Base-by-base conservation (phyloP, 2,888 invertebrate species). In the Pseudanteris insignis region DNA sequence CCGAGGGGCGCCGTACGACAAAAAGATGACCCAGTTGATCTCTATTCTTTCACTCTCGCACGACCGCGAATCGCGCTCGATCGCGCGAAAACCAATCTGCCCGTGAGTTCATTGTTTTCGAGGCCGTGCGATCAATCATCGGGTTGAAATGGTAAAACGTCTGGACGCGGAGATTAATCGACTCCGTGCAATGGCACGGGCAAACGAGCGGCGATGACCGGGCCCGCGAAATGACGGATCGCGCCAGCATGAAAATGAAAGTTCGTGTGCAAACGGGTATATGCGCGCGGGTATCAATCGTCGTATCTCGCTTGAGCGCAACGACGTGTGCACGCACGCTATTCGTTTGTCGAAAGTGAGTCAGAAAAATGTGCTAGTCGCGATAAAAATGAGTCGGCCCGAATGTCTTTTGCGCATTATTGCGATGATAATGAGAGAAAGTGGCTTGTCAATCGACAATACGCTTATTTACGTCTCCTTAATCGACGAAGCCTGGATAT, bases 401-500 rank as follows among this genome's bases (percentile, higher is more conserved):
- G 7, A 6, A 6, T 26, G 18, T 26, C 26, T n/a, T n/a, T 2
- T 26, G 9, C 26, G 26, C n/a, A 26, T 26, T 26, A 5, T n/a
- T n/a, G 9, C 26, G n/a, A 26, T 26, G 26, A n/a, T 26, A 26
- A 26, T 26, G 26, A 26, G 26, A 26, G 26, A 26, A 26, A 26
- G 26, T 26, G 9, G 9, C 26, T 26, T 26, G 26, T 21, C 36
- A 30, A 34, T 26, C 34, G 51, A 29, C 50, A 32, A 40, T 51
- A n/a, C 33, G 32, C 34, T 33, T 50, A 50, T 38, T 50, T 40
- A 33, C 40, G 7, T 21, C 9, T 14, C 7, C 30, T 25, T 48
- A 38, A 50, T 40, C 51, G 34, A 29, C 47, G 30, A 37, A 29
- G 30, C 47, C 30, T 37, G 33, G 38, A 40, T 50, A 26, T 38